phyloP scores from a whole-genome alignment of 2,113 vertebrate species.

The Toxostoma redivivum region DNA sequence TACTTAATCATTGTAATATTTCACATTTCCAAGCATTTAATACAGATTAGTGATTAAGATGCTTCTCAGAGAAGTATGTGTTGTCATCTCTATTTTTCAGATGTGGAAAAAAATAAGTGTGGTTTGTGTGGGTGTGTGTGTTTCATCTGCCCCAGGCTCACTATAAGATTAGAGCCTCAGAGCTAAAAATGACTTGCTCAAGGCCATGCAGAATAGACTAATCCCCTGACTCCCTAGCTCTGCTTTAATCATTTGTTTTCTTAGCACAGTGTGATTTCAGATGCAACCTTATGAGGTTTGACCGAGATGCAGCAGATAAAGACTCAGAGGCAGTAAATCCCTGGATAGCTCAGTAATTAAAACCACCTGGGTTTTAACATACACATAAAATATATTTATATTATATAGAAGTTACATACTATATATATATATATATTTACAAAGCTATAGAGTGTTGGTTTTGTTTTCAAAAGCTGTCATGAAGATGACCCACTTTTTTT shows the following conservation, averaged over 20 bases:
- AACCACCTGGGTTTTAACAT: background rate
- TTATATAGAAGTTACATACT: background rate
- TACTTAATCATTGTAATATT: background rate
- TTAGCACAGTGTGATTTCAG: conserved; percentile 28
- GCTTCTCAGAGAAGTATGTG: background rate
- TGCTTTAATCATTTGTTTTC: conserved; percentile 49
- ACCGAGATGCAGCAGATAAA: conserved; percentile 13
- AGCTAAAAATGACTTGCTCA: conserved; percentile 33
- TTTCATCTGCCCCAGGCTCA: background rate
- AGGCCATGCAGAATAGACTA: conserved; percentile 31
- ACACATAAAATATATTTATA: background rate
- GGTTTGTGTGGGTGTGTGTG: background rate
- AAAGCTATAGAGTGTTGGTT: background rate
- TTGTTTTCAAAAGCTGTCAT: background rate
- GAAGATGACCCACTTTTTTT: background rate
- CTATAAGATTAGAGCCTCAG: conserved; percentile 7
- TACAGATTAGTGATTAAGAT: background rate
- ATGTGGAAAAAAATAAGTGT: background rate
- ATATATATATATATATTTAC: background rate
- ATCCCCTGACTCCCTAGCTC: conserved; percentile 21
- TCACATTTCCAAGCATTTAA: background rate
- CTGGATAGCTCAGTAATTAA: conserved; percentile 7
- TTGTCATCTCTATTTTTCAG: background rate
- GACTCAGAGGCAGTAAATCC: background rate
- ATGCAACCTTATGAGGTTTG: background rate